phyloP scores from a whole-genome alignment of 2,113 vertebrate genomes.

The Ivindomyrus marchei region DNA sequence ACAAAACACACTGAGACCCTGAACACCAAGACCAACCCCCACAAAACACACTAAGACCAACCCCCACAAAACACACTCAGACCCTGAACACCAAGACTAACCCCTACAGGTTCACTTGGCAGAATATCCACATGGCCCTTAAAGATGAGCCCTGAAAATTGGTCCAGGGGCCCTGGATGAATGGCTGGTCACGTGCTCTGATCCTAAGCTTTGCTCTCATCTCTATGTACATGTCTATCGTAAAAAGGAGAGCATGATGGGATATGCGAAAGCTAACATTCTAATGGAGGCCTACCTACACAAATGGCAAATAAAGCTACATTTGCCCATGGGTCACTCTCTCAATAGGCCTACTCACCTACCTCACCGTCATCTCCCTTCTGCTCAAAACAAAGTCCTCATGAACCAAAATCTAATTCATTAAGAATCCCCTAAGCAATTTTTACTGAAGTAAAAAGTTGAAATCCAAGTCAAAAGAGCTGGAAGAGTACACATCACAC shows the following conservation, averaged over 20 bases:
- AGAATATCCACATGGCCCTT: neutral
- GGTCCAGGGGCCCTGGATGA: neutral
- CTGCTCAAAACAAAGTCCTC: neutral
- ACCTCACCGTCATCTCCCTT: neutral
- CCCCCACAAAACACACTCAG: neutral
- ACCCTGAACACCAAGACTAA: neutral
- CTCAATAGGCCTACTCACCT: neutral
- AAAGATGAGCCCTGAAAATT: neutral
- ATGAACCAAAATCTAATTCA: neutral
- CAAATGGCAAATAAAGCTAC: neutral
- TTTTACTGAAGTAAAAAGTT: neutral
- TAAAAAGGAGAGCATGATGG: neutral
- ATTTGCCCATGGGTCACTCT: neutral
- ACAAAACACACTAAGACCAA: neutral
- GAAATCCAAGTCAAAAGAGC: neutral
- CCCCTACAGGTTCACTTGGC: neutral
- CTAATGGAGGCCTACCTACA: neutral
- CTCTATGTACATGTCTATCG: neutral
- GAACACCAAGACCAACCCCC: neutral
- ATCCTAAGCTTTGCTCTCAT: neutral
- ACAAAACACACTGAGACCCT: neutral
- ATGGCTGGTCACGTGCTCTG: neutral
- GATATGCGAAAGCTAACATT: neutral
- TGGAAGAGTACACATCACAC: neutral
- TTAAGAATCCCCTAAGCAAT: neutral